Percentiles rank a stretch among this genome's conserved stretches.
These are phyloP conservation scores for Meandrina meandrites DNA, from an alignment of 92 coral and sea anemone genomes.

Conservation along the genomic window DNA sequence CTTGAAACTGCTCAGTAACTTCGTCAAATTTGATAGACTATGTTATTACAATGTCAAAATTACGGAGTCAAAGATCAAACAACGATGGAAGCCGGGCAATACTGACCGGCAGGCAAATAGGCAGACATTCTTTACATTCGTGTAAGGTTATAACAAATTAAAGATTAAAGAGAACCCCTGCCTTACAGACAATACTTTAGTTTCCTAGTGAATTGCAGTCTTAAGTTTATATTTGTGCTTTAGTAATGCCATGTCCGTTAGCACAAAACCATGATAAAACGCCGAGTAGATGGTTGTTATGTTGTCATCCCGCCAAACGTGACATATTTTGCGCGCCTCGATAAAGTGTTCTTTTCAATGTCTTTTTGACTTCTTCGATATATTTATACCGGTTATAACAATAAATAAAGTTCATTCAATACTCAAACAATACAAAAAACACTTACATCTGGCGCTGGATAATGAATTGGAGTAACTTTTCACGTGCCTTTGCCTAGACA, in stretches of 20 bases:
- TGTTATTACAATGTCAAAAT: neutral
- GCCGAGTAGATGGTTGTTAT: neutral
- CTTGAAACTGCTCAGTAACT: neutral
- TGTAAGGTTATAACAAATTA: neutral
- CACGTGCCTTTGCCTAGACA: neutral
- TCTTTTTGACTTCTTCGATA: neutral
- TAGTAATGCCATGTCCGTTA: too few species aligned
- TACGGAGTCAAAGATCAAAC: conserved; percentile 7
- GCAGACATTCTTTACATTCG: neutral
- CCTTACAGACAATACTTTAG: neutral
- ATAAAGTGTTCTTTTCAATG: neutral
- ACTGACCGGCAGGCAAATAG: neutral
- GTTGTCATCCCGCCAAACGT: neutral
- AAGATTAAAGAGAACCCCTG: neutral
- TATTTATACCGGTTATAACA: neutral
- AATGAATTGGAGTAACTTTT: neutral
- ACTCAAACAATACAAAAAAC: neutral
- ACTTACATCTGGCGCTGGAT: conserved; percentile 33
- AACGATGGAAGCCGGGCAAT: neutral
- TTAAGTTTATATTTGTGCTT: neutral
- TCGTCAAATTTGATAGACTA: neutral
- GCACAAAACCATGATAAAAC: neutral
- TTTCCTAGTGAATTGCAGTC: neutral
- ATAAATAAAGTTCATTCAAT: too few species aligned
- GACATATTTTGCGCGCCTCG: conserved; percentile 5